Conservation (phyloP, 2,113 vertebrate species). For the Embiotoca jacksoni region DNA sequence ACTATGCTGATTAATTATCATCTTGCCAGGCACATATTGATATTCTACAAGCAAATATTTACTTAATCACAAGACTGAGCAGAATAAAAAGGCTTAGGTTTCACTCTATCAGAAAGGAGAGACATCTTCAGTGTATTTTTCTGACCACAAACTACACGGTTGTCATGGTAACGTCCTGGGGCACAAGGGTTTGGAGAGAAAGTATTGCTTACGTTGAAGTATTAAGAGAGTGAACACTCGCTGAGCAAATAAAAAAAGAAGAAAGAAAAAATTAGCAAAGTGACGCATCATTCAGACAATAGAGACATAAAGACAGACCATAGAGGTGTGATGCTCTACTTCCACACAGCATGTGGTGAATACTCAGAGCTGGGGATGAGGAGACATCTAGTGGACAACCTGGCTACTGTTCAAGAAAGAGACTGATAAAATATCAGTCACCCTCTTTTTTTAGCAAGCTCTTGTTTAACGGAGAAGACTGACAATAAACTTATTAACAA, state of each 20-base stretch:
- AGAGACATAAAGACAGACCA: conserved; percentile 32
- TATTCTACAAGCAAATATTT: conserved; percentile 23
- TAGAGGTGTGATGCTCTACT: conserved; percentile 22
- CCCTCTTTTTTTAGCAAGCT: neutral
- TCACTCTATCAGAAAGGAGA: neutral
- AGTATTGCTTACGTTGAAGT: neutral
- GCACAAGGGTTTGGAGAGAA: conserved; percentile 9
- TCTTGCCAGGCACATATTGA: conserved; percentile 47
- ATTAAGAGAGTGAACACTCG: neutral
- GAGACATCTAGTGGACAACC: conserved; percentile 76
- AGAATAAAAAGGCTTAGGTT: neutral
- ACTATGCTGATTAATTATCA: conserved; percentile 35
- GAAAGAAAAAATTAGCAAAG: neutral
- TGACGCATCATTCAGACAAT: conserved; percentile 46
- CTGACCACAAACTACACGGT: conserved; percentile 49
- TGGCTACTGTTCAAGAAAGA: conserved; percentile 3
- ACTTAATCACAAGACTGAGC: conserved; percentile 7
- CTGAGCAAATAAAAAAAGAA: neutral
- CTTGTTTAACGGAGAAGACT: neutral
- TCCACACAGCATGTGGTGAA: conserved; percentile 1
- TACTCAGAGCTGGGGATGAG: conserved; percentile 32
- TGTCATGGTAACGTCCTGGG: conserved; percentile 55
- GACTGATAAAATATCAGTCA: neutral
- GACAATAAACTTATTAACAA: too few relatives aligned
- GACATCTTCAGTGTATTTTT: conserved; percentile 8